These are phyloP conservation scores for Phaonia tiefii DNA, from an alignment of 2,888 invertebrate genomes.

Conservation along the genomic window DNA sequence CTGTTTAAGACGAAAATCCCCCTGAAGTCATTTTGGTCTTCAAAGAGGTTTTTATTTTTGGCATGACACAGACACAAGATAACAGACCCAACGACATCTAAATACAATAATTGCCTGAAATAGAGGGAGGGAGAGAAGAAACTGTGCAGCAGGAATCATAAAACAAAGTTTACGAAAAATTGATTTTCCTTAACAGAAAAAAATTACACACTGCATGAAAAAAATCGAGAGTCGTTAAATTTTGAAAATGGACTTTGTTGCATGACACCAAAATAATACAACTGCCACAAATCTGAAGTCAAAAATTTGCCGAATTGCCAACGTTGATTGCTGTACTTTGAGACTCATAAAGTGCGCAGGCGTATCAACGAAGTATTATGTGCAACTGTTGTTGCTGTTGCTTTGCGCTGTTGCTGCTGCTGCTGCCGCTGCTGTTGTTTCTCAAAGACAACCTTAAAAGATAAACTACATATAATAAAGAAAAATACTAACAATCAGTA, in stretches of 20 bases:
- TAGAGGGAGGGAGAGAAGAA: slow-evolving; percentile 17
- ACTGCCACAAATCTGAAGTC: slow-evolving; percentile 13
- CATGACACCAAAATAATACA: slow-evolving; percentile 59
- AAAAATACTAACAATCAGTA: slow-evolving; percentile 63
- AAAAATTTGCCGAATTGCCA: slow-evolving; percentile 52
- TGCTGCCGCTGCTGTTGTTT: slow-evolving; percentile 31
- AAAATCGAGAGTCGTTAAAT: slow-evolving; percentile 52
- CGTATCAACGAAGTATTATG: slow-evolving; percentile 50
- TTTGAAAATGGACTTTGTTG: slow-evolving; percentile 64
- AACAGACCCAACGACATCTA: slow-evolving; percentile 43
- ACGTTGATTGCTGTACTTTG: slow-evolving; percentile 59
- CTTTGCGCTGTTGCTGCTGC: background rate
- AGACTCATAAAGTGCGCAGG: slow-evolving; percentile 65
- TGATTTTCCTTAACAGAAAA: slow-evolving; percentile 58
- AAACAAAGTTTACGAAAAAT: slow-evolving; percentile 59
- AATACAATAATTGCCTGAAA: slow-evolving; percentile 59
- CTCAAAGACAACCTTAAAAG: slow-evolving; percentile 66
- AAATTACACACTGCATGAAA: background rate
- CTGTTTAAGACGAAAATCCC: background rate
- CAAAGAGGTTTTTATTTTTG: slow-evolving; percentile 12
- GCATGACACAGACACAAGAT: slow-evolving; percentile 1
- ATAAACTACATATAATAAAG: slow-evolving; percentile 60
- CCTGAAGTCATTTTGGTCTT: background rate
- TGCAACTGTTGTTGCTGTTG: slow-evolving; percentile 6
- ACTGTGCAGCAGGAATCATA: too few species aligned